Evolutionary conservation across 2,888 invertebrate species (phyloP).

Genomic region (Melikaiella ostensackeni): DNA sequence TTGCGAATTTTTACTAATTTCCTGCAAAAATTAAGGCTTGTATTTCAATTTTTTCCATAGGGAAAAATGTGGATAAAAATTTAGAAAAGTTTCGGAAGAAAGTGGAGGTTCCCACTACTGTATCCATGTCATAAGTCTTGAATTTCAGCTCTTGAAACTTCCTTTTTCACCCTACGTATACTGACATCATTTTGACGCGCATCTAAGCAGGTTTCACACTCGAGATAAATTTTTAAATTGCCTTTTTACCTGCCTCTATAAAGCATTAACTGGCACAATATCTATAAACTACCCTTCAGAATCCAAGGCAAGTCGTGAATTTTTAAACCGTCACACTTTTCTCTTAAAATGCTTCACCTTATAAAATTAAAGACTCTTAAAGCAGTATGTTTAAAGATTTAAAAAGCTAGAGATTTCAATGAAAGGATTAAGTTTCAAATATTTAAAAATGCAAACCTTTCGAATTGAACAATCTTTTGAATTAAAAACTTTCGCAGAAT

Average conservation of each 20-base stretch:
- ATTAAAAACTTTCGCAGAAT: no score
- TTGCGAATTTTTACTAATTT: background rate
- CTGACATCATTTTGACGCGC: slow-evolving; percentile 5
- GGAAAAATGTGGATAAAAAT: background rate
- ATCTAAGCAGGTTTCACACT: slow-evolving; percentile 24
- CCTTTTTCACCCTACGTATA: slow-evolving; percentile 3
- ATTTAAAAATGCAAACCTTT: no score
- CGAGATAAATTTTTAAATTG: slow-evolving; percentile 32
- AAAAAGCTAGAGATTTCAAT: background rate
- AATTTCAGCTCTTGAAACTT: background rate
- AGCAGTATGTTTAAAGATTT: background rate
- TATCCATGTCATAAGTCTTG: background rate
- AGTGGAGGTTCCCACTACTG: background rate
- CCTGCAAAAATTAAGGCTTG: background rate
- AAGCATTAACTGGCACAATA: slow-evolving; percentile 19
- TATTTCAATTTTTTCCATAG: background rate
- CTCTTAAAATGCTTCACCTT: background rate
- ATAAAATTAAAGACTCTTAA: background rate
- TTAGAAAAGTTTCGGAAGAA: background rate
- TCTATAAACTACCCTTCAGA: slow-evolving; percentile 10
- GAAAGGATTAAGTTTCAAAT: no score
- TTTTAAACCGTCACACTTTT: background rate
- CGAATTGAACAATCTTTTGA: no score
- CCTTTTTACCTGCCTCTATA: slow-evolving; percentile 16
- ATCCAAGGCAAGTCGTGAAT: slow-evolving; percentile 6